phyloP scores from a whole-genome alignment of 2,113 vertebrate genomes.

The Nerophis lumbriciformis region DNA sequence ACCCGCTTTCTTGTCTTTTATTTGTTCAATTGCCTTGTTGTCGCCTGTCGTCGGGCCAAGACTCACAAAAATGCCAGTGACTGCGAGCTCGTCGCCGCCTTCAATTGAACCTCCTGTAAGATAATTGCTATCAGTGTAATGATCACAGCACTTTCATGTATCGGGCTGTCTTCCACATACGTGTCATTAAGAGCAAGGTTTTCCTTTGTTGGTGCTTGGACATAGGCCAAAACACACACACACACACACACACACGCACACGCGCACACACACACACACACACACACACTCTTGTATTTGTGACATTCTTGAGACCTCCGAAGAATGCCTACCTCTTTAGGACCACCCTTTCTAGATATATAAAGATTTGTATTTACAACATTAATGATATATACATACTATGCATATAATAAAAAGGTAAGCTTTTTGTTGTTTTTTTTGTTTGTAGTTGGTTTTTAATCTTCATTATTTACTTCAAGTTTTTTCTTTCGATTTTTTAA shows the following conservation, averaged over 20 bases:
- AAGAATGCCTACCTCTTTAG: no score
- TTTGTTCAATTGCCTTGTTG: conserved; percentile 51
- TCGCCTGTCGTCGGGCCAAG: conserved; percentile 51
- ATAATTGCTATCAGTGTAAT: conserved; percentile 74
- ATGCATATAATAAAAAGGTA: no score
- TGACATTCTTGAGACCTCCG: no score
- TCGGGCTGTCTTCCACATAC: conserved; percentile 61
- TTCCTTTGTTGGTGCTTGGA: conserved; percentile 67
- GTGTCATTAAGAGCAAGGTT: conserved; percentile 68
- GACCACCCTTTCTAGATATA: no score
- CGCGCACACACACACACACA: conserved; percentile 6
- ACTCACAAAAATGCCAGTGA: conserved; percentile 55
- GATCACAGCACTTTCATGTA: conserved; percentile 69
- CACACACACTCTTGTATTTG: background rate
- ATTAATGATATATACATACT: no score
- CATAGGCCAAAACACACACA: conserved; percentile 43
- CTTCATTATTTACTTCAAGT: no score
- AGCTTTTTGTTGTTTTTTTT: no score
- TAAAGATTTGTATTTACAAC: no score
- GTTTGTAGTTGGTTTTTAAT: no score
- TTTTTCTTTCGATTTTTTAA: no score
- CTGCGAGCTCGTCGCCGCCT: conserved; percentile 46
- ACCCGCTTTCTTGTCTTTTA: conserved; percentile 41
- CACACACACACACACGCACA: background rate
- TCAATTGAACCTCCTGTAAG: conserved; percentile 52